Base-by-base conservation (phyloP, 2,888 invertebrate species). In the Malacosoma neustria region DNA sequence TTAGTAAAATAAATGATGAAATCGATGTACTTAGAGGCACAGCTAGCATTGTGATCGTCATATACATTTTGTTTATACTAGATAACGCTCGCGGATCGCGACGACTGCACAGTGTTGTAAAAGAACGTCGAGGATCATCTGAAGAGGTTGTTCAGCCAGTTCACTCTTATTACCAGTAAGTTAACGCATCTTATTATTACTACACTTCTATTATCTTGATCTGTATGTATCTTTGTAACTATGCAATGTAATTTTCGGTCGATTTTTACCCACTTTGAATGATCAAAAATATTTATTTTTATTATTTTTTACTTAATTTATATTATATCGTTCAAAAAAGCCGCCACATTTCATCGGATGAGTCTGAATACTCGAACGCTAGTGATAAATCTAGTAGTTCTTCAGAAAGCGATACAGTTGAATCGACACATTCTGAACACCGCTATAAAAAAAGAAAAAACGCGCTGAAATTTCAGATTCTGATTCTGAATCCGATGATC, bases 151-250 rank as follows among this genome's bases (percentile, higher is more conserved):
- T 57, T 38, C 75, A 64, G 38, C 82, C 84, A 15, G 55, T 65
- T 32, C 66, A 72, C 22, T 80, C 82, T 33, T 84, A 84, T 51
- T 84, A 84, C 45, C 84, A 81, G 85, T 84, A 65, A 73, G 82
- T 61, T 22, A 9, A 22, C n/a, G n/a, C n/a, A n/a, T n/a, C n/a
- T n/a, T n/a, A n/a, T n/a, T n/a, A n/a, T n/a, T n/a, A n/a, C n/a
- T n/a, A n/a, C n/a, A n/a, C n/a, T n/a, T n/a, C n/a, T n/a, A n/a
- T n/a, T n/a, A n/a, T n/a, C n/a, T n/a, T n/a, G n/a, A n/a, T n/a
- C n/a, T n/a, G n/a, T n/a, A n/a, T n/a, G n/a, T n/a, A n/a, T n/a
- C n/a, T n/a, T n/a, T n/a, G n/a, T n/a, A n/a, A n/a, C n/a, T n/a
- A n/a, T n/a, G n/a, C n/a, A n/a, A n/a, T n/a, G n/a, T n/a, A n/a